Evolutionary conservation across 2,888 invertebrate genomes (phyloP).

Genomic region (Pinctada fucata): DNA sequence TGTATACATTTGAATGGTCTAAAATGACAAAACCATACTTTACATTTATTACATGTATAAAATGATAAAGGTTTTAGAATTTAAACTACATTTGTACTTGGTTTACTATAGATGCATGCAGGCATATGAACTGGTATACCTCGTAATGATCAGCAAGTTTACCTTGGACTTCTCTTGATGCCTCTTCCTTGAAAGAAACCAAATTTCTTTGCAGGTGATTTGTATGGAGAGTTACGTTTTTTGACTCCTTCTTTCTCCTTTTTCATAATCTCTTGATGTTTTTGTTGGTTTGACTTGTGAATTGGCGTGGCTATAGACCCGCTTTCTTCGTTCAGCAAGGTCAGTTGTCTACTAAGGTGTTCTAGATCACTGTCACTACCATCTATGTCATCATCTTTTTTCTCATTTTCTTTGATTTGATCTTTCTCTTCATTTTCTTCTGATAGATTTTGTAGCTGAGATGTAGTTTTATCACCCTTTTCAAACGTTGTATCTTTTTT

Average conservation of each 20-base stretch:
- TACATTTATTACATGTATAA: no score
- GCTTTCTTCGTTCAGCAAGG: constrained; percentile 2
- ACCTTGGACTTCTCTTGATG: constrained; percentile 15
- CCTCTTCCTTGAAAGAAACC: not conserved
- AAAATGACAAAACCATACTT: no score
- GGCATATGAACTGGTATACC: no score
- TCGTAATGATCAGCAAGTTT: no score
- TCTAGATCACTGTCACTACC: not conserved
- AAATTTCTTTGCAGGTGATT: constrained; percentile 3
- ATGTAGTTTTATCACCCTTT: no score
- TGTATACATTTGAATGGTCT: no score
- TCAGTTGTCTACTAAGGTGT: not conserved
- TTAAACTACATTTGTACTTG: no score
- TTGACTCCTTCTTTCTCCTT: not conserved
- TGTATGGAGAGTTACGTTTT: not conserved
- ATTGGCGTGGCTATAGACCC: not conserved
- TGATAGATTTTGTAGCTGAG: no score
- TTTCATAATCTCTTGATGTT: not conserved
- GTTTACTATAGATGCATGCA: no score
- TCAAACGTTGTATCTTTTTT: no score
- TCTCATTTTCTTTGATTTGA: not conserved
- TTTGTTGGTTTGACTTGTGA: constrained; percentile 8
- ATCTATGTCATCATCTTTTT: not conserved
- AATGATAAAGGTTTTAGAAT: no score
- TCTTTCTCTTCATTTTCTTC: not conserved